These are phyloP conservation scores for Ageneiosus marmoratus DNA, from an alignment of 2,113 vertebrate genomes.

Conservation along the genomic window DNA sequence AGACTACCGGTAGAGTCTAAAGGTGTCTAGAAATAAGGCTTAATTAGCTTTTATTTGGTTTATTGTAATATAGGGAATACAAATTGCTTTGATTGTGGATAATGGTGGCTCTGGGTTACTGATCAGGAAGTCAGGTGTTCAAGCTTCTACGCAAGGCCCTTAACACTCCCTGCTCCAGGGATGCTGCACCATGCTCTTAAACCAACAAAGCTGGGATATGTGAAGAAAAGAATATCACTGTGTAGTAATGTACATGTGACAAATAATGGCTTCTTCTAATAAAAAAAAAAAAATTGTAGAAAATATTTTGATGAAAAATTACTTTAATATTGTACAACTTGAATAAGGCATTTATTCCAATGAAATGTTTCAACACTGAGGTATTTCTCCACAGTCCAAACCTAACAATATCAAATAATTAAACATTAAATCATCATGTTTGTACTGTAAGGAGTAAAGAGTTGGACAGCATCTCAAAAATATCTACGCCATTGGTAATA, in stretches of 20 bases:
- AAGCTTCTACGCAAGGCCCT: no score
- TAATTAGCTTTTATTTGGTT: neutral
- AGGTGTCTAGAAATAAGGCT: neutral
- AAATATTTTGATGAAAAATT: neutral
- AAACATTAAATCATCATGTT: neutral
- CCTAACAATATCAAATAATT: neutral
- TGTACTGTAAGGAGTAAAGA: neutral
- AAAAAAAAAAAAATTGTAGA: neutral
- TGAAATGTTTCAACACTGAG: neutral
- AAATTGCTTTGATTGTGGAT: no score
- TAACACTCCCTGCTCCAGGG: no score
- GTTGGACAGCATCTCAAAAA: neutral
- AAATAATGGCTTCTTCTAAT: no score
- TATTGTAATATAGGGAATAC: neutral
- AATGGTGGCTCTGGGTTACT: no score
- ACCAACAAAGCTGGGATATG: no score
- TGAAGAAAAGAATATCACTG: no score
- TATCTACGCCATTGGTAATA: neutral
- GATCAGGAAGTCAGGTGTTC: no score
- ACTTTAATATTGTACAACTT: conserved; percentile 13
- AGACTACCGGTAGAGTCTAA: neutral
- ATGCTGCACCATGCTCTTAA: no score
- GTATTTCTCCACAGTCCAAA: neutral
- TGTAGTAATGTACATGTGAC: no score
- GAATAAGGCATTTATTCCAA: conserved; percentile 29